Conservation (phyloP, 2,113 vertebrate species). For the Actenoides lindsayi region DNA sequence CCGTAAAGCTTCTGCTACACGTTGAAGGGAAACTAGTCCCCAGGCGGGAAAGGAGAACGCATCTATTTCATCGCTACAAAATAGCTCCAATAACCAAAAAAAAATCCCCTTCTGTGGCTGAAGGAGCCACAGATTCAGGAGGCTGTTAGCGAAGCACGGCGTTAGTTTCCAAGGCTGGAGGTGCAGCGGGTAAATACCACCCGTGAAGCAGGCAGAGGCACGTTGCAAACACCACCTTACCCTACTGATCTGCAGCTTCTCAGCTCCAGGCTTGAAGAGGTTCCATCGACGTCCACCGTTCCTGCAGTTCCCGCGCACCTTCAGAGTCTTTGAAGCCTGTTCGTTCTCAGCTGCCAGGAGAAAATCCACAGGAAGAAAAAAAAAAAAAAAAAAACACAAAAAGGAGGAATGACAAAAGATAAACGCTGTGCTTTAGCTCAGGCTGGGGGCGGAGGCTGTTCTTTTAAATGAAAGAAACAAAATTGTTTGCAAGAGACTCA, state of each 20-base stretch:
- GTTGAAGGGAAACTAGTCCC: not conserved
- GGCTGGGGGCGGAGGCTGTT: slow-evolving; percentile 67
- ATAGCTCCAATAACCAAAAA: not conserved
- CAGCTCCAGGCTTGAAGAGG: slow-evolving; percentile 82
- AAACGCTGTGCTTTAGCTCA: slow-evolving; percentile 65
- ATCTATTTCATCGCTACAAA: not conserved
- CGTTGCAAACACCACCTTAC: slow-evolving; percentile 69
- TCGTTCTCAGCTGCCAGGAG: slow-evolving; percentile 65
- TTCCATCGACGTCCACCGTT: slow-evolving; percentile 72
- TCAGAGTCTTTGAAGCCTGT: slow-evolving; percentile 73
- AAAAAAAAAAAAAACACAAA: not conserved
- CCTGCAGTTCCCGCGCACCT: slow-evolving; percentile 74
- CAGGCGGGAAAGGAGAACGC: not conserved
- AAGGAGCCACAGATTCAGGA: not conserved
- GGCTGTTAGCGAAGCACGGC: not conserved
- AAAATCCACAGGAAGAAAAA: slow-evolving; percentile 17
- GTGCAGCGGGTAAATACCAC: not conserved
- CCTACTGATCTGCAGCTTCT: slow-evolving; percentile 84
- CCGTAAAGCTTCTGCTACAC: not conserved
- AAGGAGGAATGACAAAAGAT: slow-evolving; percentile 56
- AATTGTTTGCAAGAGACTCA: slow-evolving; percentile 69
- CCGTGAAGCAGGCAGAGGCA: not conserved
- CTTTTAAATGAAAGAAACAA: slow-evolving; percentile 67
- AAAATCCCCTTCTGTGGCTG: not conserved
- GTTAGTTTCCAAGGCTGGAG: not conserved